phyloP scores from a whole-genome alignment of 2,888 invertebrate genomes.

The Isotomurus palustris region DNA sequence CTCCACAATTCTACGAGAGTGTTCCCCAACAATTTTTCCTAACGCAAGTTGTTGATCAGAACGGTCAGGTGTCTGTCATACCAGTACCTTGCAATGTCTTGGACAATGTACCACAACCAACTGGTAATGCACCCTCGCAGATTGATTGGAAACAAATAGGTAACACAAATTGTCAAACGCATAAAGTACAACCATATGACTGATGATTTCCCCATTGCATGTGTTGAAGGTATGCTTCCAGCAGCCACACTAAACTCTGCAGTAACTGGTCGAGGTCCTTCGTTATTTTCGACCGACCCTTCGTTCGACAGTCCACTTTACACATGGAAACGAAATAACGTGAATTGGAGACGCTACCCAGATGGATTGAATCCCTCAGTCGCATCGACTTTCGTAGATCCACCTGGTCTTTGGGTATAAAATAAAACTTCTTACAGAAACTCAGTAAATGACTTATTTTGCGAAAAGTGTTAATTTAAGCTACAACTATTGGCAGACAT shows the following conservation, averaged over 20 bases:
- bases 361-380: not conserved
- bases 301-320: not conserved
- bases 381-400: not conserved
- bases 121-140: not conserved
- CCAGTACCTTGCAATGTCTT: too few species aligned
- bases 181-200: too few species aligned
- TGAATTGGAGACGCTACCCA: not conserved
- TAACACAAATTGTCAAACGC: too few species aligned
- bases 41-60: not conserved
- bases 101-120: not conserved
- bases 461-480: too few species aligned
- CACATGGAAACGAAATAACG: not conserved
- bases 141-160: not conserved
- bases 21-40: not conserved
- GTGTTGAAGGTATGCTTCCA: not conserved
- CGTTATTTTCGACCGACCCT: constrained; percentile 3
- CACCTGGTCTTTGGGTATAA: not conserved
- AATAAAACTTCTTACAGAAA: too few species aligned
- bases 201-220: too few species aligned
- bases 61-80: too few species aligned
- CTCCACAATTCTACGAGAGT: not conserved
- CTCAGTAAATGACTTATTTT: too few species aligned
- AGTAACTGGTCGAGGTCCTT: not conserved
- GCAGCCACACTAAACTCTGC: not conserved
- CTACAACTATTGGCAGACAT: too few species aligned